These are phyloP conservation scores for Pachycephala philippinensis DNA, from an alignment of 2,113 vertebrate species.

Conservation along the genomic window DNA sequence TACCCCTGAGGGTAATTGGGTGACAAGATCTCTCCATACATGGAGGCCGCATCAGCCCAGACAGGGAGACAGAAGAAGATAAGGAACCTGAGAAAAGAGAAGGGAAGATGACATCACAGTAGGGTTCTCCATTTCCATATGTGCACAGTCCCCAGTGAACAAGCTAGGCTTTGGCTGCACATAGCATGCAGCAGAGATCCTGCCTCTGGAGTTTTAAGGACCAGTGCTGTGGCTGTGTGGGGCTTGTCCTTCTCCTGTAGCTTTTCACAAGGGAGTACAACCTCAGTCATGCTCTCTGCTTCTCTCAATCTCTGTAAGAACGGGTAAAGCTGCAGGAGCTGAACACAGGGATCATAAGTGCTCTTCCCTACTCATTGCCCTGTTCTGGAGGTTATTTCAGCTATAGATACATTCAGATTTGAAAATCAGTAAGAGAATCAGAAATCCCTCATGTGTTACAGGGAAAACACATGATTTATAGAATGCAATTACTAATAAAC, in stretches of 20 bases:
- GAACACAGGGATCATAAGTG: not conserved
- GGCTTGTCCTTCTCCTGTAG: not conserved
- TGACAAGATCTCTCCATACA: conserved; percentile 87
- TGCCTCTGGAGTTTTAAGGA: not conserved
- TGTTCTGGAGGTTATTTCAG: not conserved
- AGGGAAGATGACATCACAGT: not conserved
- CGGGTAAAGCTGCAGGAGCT: not conserved
- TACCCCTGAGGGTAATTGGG: conserved; percentile 87
- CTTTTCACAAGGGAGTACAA: not conserved
- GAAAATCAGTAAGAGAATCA: not conserved
- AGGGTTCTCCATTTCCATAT: not conserved
- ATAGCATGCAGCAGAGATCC: not conserved
- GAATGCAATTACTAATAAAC: not conserved
- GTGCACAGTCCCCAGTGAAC: not conserved
- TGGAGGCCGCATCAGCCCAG: conserved; percentile 35
- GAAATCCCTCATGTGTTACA: no score
- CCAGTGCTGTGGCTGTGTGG: not conserved
- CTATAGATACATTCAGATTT: not conserved
- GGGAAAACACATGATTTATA: not conserved
- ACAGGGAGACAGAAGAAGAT: conserved; percentile 50
- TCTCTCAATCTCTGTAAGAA: not conserved
- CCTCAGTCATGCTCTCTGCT: not conserved
- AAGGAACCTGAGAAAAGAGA: conserved; percentile 51
- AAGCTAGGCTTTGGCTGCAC: not conserved
- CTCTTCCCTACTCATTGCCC: not conserved